Evolutionary conservation across 2,888 invertebrate genomes (phyloP), one percentile per base, ranked within the genome.

Genomic region (Drosophila vallismaia): DNA sequence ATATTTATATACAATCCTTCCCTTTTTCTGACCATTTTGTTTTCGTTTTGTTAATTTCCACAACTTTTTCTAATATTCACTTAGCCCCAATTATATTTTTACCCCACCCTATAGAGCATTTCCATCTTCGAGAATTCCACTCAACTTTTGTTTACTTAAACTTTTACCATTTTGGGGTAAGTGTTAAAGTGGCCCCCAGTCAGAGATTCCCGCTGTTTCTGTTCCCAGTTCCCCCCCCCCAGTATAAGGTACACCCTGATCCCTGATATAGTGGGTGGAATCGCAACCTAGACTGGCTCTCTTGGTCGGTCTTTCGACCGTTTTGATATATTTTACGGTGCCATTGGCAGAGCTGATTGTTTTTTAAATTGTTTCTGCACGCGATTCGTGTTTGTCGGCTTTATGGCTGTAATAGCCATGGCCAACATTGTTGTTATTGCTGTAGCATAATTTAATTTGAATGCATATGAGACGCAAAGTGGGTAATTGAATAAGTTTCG

Each of bases 401-500:
- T 85, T 85, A 77, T 82, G 74, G 77, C 76, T 80, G 76, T 87
- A 83, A 76, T 80, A 81, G 77, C 62, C 71, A 72, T 62, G 71
- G 71, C 73, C 70, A 76, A 59, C 74, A 71, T 69, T 62, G 67
- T 66, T 74, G 72, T 71, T 64, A 54, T 58, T 58, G 59, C 46
- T 62, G 74, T 71, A 77, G 74, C 75, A 87, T 87, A 85, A 87
- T 87, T 87, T 77, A 87, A 85, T 85, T 85, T 85, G 83, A 86
- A 86, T 85, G 75, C 74, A 86, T 84, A 79, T 77, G 76, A 63
- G 68, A 73, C 71, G 45, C 77, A 79, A 89, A 85, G 77, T 80
- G 80, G 80, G 76, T 90, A 89, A 89, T 89, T 89, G 89, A 89
- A 89, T 89, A 89, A 89, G 80, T 90, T 90, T 88, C 49, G 40